Evolutionary conservation across 2,797 vertebrate species (phyloP), one percentile per base, ranked within the genome.

Genomic region (Falco peregrinus): DNA sequence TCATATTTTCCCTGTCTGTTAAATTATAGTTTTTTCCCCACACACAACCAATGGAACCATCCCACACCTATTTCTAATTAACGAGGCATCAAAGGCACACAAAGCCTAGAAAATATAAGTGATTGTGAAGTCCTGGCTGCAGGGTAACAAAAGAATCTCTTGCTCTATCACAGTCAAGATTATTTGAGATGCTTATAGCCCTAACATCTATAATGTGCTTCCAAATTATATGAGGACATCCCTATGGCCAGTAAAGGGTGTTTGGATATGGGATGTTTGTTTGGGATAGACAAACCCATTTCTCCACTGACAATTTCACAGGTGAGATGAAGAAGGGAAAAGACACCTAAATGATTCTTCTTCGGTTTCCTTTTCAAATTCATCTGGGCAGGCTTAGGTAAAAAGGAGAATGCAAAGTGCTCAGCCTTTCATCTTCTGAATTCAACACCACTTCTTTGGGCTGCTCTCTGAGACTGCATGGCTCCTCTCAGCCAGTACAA

Each of bases 401-500:
- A 80, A 31, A 45, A 54, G 61, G 10, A 91, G 59, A 95, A 90
- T 37, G 22, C 70, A 50, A 82, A 94, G n/a, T 13, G 63, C n/a
- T 86, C 74, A 89, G 87, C 28, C 45, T 94, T 95, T 93, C 91
- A 70, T 79, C 80, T 67, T 63, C n/a, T 16, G n/a, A 91, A 80
- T 74, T 74, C 81, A 91, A 31, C 65, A 48, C 16, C 71, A 79
- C 73, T 83, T 35, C 95, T 87, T 24, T 84, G 87, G 93, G 94
- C 94, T 93, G 61, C 91, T 86, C 73, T 48, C 77, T 4, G 4
- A 94, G 95, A 91, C 95, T 75, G 60, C 64, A 12, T 0, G 71
- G 63, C 89, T 94, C 89, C 92, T 96, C 81, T 96, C 39, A 26
- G 1, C 28, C 80, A 84, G 80, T 13, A 95, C 91, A 95, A 39